A percentile compares a stretch with the other conserved stretches of the same genome.
phyloP scores from a whole-genome alignment of 2,113 vertebrate species.

The Trichomycterus rosablanca region DNA sequence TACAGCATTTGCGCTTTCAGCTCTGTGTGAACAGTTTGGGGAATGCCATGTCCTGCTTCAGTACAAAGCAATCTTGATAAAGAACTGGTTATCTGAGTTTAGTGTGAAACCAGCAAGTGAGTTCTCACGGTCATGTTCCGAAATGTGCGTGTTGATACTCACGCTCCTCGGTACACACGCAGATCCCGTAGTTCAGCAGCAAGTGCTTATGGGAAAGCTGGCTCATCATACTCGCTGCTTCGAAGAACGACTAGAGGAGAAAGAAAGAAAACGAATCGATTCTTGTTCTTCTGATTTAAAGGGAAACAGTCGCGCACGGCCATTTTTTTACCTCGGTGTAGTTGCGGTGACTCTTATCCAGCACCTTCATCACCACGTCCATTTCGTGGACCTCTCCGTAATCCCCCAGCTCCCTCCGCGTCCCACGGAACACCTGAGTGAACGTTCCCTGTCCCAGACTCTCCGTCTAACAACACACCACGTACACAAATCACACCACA shows the following conservation, averaged over 20 bases:
- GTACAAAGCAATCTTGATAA: too few relatives aligned
- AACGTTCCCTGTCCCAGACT: slow-evolving; percentile 94
- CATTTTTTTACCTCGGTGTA: slow-evolving; percentile 95
- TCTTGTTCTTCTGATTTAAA: too few relatives aligned
- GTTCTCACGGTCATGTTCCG: too few relatives aligned
- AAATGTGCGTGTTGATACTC: slow-evolving; percentile 58
- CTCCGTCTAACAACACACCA: slow-evolving; percentile 27
- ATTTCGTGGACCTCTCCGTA: slow-evolving; percentile 88
- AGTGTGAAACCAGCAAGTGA: too few relatives aligned
- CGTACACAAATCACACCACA: slow-evolving; percentile 16
- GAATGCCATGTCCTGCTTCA: too few relatives aligned
- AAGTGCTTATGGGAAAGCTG: slow-evolving; percentile 94
- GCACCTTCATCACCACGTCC: slow-evolving; percentile 87
- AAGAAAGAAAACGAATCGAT: background rate
- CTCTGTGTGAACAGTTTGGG: too few relatives aligned
- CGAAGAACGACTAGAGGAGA: slow-evolving; percentile 85
- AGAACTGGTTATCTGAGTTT: too few relatives aligned
- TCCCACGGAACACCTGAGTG: slow-evolving; percentile 90
- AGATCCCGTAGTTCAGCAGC: slow-evolving; percentile 91
- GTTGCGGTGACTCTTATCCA: slow-evolving; percentile 90
- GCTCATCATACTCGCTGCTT: slow-evolving; percentile 99
- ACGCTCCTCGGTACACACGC: slow-evolving; percentile 94
- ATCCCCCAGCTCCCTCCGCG: slow-evolving; percentile 85
- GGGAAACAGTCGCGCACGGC: too few relatives aligned
- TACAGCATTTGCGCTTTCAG: too few relatives aligned